phyloP scores from a whole-genome alignment of 2,113 vertebrate genomes.

The Cyprinodon brontotheroides region DNA sequence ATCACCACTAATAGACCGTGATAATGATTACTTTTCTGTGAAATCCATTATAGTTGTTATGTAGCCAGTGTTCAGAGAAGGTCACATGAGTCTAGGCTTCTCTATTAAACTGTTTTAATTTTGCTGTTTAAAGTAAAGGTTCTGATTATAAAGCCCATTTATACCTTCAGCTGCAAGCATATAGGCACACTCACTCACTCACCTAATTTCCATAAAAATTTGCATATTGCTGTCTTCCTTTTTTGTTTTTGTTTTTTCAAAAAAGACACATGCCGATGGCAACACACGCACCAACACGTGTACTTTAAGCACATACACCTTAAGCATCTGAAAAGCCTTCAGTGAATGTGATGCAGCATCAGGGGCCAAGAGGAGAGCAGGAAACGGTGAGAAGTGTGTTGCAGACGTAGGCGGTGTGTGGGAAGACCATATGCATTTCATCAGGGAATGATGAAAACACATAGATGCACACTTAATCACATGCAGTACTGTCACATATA shows the following conservation, averaged over 20 bases:
- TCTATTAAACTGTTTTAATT: constrained; percentile 25
- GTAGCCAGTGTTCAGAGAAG: neutral
- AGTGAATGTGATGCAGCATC: constrained; percentile 38
- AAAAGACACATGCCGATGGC: constrained; percentile 20
- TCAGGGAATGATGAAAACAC: constrained; percentile 54
- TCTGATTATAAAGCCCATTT: constrained; percentile 56
- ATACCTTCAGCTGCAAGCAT: constrained; percentile 51
- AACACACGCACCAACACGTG: neutral
- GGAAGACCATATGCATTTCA: constrained; percentile 73
- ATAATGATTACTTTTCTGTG: constrained; percentile 1
- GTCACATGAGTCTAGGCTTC: constrained; percentile 1
- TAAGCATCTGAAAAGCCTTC: constrained; percentile 24
- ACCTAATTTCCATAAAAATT: constrained; percentile 54
- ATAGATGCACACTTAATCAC: constrained; percentile 39
- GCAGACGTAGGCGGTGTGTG: constrained; percentile 70
- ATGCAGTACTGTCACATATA: constrained; percentile 38
- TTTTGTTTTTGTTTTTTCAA: constrained; percentile 39
- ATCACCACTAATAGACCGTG: constrained; percentile 12
- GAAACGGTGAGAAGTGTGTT: constrained; percentile 69
- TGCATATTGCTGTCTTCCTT: constrained; percentile 30
- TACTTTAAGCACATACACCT: constrained; percentile 16
- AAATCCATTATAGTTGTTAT: constrained; percentile 9
- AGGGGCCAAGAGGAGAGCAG: constrained; percentile 52
- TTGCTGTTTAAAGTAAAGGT: constrained; percentile 19
- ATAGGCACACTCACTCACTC: constrained; percentile 33